phyloP scores from a whole-genome alignment of 2,797 vertebrate species.

The Syndactyla subalaris region DNA sequence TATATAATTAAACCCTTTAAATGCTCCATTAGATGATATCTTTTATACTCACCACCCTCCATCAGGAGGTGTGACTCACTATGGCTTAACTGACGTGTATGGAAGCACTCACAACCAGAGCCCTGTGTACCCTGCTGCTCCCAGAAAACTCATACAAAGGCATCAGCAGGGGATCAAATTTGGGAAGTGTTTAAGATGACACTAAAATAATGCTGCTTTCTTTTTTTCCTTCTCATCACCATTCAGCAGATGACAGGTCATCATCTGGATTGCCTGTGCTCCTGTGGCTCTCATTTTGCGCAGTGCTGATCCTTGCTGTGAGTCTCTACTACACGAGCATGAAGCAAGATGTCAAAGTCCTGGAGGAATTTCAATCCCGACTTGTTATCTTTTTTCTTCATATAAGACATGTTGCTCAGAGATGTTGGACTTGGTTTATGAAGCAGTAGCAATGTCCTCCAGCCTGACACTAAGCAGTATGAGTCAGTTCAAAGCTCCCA shows the following conservation, averaged over 20 bases:
- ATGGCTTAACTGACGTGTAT: neutral
- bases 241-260: constrained; percentile 79
- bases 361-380: constrained; percentile 85
- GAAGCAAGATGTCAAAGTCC: constrained; percentile 75
- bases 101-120: neutral
- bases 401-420: constrained; percentile 83
- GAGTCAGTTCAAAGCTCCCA: neutral
- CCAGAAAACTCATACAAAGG: constrained; percentile 26
- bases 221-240: neutral
- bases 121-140: neutral
- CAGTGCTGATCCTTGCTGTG: constrained; percentile 83
- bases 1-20: constrained; percentile 55
- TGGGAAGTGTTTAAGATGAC: constrained; percentile 4
- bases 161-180: neutral
- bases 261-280: constrained; percentile 79
- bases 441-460: constrained; percentile 78
- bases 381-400: constrained; percentile 83
- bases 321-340: constrained; percentile 85
- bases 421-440: constrained; percentile 87
- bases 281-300: constrained; percentile 84
- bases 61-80: constrained; percentile 10
- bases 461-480: neutral
- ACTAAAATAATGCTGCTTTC: constrained; percentile 6
- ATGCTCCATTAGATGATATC: constrained; percentile 46
- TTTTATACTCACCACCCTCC: constrained; percentile 18